Evolutionary conservation across 2,888 invertebrate species (phyloP).

Genomic region (Eumerus sabulonum): DNA sequence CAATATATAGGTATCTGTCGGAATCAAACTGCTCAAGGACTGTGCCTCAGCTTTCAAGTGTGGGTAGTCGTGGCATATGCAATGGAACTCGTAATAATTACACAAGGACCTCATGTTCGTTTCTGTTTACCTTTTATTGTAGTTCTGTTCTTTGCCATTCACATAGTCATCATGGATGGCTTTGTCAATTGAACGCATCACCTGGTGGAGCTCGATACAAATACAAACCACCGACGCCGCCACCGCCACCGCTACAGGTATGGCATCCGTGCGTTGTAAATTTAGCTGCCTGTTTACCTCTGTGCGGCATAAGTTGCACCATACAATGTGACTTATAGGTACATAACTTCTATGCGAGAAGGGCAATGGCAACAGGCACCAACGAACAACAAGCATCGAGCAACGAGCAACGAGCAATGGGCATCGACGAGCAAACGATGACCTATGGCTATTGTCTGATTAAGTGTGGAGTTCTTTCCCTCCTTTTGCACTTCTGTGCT

Average conservation of each 20-base stretch:
- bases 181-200: slow-evolving; percentile 63
- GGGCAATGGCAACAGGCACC: too few relatives aligned
- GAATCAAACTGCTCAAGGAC: slow-evolving; percentile 52
- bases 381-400: too few relatives aligned
- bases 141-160: slow-evolving; percentile 25
- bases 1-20: slow-evolving; percentile 39
- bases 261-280: slow-evolving; percentile 5
- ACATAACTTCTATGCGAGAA: slow-evolving; percentile 50
- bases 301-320: slow-evolving; percentile 11
- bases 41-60: slow-evolving; percentile 2
- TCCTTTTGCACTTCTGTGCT: slow-evolving; percentile 48
- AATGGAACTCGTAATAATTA: slow-evolving; percentile 57
- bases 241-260: slow-evolving; percentile 24
- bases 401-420: slow-evolving; percentile 39
- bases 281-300: neutral
- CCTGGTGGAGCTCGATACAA: slow-evolving; percentile 32
- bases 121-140: too few relatives aligned
- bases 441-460: slow-evolving; percentile 60
- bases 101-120: too few relatives aligned
- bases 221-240: neutral
- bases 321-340: slow-evolving; percentile 42
- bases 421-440: slow-evolving; percentile 40
- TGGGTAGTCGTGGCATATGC: slow-evolving; percentile 32
- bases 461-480: slow-evolving; percentile 35
- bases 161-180: slow-evolving; percentile 47